These are phyloP conservation scores for Xenopus laevis DNA, from an alignment of 2,113 vertebrate species.

Conservation along the genomic window DNA sequence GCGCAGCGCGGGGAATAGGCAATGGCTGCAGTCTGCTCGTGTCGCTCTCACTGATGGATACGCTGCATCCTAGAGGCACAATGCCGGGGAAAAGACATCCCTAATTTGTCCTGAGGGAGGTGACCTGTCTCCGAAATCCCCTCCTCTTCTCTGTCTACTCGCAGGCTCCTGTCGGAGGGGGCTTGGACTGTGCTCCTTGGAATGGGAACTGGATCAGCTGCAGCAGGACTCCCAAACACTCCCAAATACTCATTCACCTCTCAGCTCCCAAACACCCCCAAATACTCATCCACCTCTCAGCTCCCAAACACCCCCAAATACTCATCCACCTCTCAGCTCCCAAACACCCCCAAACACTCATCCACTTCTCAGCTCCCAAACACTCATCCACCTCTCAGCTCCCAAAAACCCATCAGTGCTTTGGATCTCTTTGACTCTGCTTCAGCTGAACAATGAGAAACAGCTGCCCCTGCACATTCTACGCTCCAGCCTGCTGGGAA, in stretches of 20 bases:
- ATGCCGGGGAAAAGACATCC: neutral
- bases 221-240: conserved; percentile 3
- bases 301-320: conserved; percentile 7
- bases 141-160: neutral
- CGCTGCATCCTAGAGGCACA: neutral
- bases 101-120: conserved; percentile 9
- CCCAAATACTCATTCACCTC: conserved; percentile 7
- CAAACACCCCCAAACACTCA: conserved; percentile 7
- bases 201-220: neutral
- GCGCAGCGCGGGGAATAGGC: no score
- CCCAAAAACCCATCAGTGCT: conserved; percentile 23
- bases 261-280: conserved; percentile 12
- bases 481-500: neutral
- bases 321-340: conserved; percentile 19
- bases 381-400: conserved; percentile 16
- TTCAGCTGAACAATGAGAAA: conserved; percentile 15
- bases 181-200: neutral
- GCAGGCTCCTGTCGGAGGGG: conserved; percentile 27
- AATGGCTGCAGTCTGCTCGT: neutral
- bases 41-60: no score
- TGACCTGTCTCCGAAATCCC: conserved; percentile 4
- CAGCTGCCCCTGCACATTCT: conserved; percentile 13
- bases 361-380: conserved; percentile 12
- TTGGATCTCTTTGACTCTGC: neutral
- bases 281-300: conserved; percentile 9